These are phyloP conservation scores for Macrobrachium nipponense DNA, from an alignment of 1,140 invertebrate genomes.

Conservation along the genomic window DNA sequence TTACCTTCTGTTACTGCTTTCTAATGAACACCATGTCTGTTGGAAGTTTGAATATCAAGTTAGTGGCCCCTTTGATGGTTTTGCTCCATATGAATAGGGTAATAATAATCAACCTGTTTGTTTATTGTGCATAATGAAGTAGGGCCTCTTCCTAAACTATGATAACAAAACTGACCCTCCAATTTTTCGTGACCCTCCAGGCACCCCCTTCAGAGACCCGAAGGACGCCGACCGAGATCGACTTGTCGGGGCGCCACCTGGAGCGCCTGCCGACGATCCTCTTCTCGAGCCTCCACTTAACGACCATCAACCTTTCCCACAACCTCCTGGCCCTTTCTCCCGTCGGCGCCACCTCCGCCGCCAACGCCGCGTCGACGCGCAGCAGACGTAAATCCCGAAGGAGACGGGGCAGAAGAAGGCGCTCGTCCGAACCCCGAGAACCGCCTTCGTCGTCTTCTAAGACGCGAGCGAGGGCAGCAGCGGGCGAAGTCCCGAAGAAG, in stretches of 20 bases:
- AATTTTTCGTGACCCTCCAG: background rate
- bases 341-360: background rate
- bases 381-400: background rate
- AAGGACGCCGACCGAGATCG: constrained; percentile 22
- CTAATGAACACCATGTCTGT: no score
- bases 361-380: background rate
- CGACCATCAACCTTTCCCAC: constrained; percentile 45
- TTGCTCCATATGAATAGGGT: no score
- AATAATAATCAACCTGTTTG: no score
- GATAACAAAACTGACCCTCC: no score
- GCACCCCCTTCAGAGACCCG: background rate
- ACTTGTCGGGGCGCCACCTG: constrained; percentile 46
- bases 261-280: constrained; percentile 46
- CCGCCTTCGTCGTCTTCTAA: background rate
- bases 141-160: background rate
- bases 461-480: background rate
- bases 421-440: constrained; percentile 6
- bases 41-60: no score
- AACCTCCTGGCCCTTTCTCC: constrained; percentile 27
- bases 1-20: no score
- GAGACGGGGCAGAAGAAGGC: constrained; percentile 14
- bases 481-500: background rate
- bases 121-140: no score
- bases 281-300: constrained; percentile 56
- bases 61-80: no score